Conservation (phyloP, 2,113 vertebrate genomes). For the Melanocharis versteri region DNA sequence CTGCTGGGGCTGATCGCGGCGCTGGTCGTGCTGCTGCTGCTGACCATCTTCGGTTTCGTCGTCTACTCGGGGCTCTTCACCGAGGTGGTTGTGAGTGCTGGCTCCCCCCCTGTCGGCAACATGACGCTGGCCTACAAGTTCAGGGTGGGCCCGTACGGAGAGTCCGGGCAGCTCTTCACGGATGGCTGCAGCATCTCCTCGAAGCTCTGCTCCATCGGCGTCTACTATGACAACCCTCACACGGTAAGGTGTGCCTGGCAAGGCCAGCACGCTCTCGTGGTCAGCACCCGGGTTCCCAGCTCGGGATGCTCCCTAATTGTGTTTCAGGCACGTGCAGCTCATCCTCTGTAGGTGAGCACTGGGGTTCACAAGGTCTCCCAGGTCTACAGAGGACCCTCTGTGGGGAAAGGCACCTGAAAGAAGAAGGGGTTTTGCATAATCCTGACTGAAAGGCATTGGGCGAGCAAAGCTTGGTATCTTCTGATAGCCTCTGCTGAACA, state of each 20-base stretch:
- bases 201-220: slow-evolving; percentile 76
- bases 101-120: slow-evolving; percentile 80
- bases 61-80: slow-evolving; percentile 84
- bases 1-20: slow-evolving; percentile 70
- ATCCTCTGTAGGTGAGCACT: neutral
- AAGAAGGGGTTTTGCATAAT: neutral
- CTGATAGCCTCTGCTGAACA: neutral
- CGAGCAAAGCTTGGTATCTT: neutral
- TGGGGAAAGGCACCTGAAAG: neutral
- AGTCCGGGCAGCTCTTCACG: slow-evolving; percentile 79
- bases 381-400: neutral
- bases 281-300: accelerated
- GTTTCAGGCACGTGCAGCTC: neutral
- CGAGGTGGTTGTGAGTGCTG: slow-evolving; percentile 79
- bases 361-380: neutral
- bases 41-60: slow-evolving; percentile 76
- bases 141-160: slow-evolving; percentile 78
- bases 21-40: slow-evolving; percentile 74
- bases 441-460: neutral
- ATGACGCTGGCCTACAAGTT: slow-evolving; percentile 89
- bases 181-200: slow-evolving; percentile 85
- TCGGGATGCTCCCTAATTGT: accelerated
- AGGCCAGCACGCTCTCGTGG: neutral
- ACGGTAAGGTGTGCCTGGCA: slow-evolving; percentile 76
- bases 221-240: slow-evolving; percentile 90